phyloP scores from a whole-genome alignment of 1,140 invertebrate species.

The Anastrepha ludens region DNA sequence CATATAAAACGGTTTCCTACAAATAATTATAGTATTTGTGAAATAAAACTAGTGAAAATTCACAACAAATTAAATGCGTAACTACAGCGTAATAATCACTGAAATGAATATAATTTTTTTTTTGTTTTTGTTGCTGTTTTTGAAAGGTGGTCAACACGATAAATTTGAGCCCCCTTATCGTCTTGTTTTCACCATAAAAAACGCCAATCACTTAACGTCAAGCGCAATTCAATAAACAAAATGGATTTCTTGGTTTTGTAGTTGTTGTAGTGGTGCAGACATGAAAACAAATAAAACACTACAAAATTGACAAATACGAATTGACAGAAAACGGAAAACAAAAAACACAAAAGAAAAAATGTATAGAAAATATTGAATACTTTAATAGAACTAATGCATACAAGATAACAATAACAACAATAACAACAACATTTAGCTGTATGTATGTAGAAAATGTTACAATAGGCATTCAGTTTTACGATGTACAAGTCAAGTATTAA shows the following conservation, averaged over 20 bases:
- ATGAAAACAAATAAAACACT: slow-evolving; percentile 2
- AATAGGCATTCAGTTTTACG: not conserved
- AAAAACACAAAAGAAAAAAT: not conserved
- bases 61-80: not conserved
- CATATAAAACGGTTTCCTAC: slow-evolving; percentile 21
- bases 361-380: not conserved
- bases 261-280: not conserved
- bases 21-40: not conserved
- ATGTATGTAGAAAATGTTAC: not conserved
- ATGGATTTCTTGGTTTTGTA: slow-evolving; percentile 54
- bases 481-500: slow-evolving; percentile 17
- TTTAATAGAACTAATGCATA: not conserved
- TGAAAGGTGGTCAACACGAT: slow-evolving; percentile 64
- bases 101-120: not conserved
- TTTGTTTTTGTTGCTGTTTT: not conserved
- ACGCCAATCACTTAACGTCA: slow-evolving; percentile 11
- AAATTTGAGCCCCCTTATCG: slow-evolving; percentile 73
- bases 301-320: slow-evolving; percentile 51
- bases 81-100: not conserved
- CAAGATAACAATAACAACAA: not conserved
- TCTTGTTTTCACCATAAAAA: slow-evolving; percentile 59
- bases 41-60: not conserved
- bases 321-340: not conserved
- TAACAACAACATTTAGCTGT: not conserved
- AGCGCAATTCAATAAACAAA: slow-evolving; percentile 33